Percentiles rank a stretch among this genome's conserved stretches.
phyloP scores from a whole-genome alignment of 1,140 invertebrate species.

The Triops cancriformis region DNA sequence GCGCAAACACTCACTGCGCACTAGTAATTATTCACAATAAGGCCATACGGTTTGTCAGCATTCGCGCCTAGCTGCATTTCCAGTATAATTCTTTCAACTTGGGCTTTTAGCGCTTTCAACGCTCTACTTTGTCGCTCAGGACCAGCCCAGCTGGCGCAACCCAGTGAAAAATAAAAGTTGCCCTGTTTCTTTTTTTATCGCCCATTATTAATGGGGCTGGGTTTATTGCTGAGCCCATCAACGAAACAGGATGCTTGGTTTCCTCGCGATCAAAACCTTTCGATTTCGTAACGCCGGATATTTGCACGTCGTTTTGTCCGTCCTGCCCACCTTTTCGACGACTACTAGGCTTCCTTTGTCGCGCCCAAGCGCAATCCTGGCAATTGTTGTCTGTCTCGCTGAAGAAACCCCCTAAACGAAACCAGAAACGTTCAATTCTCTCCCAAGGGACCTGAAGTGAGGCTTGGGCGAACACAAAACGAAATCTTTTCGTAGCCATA shows the following conservation, averaged over 20 bases:
- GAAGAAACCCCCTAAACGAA: not conserved
- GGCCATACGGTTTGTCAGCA: not conserved
- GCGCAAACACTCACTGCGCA: not conserved
- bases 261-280: not conserved
- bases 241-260: not conserved
- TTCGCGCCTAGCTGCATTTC: not conserved
- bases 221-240: not conserved
- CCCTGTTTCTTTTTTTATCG: not conserved
- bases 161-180: not conserved
- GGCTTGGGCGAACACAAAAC: not conserved
- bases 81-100: slow-evolving; percentile 5
- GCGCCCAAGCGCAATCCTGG: not conserved
- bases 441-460: not conserved
- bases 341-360: not conserved
- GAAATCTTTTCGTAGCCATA: not conserved
- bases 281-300: not conserved
- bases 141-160: not conserved
- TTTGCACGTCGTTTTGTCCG: not conserved
- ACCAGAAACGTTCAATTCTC: not conserved
- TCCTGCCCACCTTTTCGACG: no score
- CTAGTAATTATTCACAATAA: slow-evolving; percentile 10
- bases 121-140: not conserved
- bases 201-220: not conserved
- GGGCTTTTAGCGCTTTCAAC: not conserved
- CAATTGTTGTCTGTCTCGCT: no score